Evolutionary conservation across 1,140 invertebrate species (phyloP), one percentile per base, ranked within the genome.

Genomic region (Drosophila ogumai): DNA sequence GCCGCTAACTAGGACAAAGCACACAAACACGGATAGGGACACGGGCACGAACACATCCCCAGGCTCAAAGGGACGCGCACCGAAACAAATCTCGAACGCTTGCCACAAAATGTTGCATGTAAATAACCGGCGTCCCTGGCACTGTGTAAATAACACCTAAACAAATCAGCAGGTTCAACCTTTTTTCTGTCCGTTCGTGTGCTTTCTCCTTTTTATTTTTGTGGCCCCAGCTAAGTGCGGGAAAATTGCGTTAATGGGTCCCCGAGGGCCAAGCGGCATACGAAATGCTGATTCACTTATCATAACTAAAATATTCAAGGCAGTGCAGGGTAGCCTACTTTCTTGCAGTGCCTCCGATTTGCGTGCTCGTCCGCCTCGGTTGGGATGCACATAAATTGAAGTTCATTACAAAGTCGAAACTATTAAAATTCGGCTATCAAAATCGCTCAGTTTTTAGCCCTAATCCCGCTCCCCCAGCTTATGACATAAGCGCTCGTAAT

Each of bases 1-100:
- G 75, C 78, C 82, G 22, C 82, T 71, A 88, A 85, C 75, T 90
- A 72, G 85, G 85, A 55, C 85, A 85, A 63, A 69, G 41, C 15
- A 68, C 50, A 74, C 67, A 43, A 60, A 52, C 50, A 66, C 64
- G 36, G 31, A 52, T 32, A 17, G 3, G 49, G 28, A 52, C 28
- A 54, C 52, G 52, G 46, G 28, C 28, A 28, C 34, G 22, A 32
- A 50, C 60, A 72, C 44, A 50, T 47, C 69, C 67, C 54, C 44
- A 43, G 54, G 66, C 52, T 31, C 55, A 15, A 22, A 6, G 28
- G 36, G 19, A 31, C 15, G 44, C 44, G 22, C 22, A 47, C 22
- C 44, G 34, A 74, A 36, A 41, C 50, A 46, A 64, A 61, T 49
- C 32, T 17, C 52, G 38, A 65, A 49, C 44, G 25, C 50, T 75